Evolutionary conservation across 2,888 invertebrate genomes (phyloP).

Genomic region (Gastrophysa polygoni): DNA sequence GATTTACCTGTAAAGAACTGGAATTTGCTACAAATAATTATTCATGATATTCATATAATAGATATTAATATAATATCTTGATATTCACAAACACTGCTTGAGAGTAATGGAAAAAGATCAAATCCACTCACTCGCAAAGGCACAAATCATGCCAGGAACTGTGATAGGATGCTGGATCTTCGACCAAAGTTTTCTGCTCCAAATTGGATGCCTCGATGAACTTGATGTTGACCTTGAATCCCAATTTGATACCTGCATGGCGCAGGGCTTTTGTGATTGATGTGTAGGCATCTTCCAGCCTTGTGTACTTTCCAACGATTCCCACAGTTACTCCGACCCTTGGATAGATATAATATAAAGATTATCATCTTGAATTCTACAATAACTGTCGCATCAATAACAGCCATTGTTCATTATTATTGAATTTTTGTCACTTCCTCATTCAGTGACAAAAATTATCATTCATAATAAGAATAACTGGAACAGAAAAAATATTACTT

Average conservation of each 20-base stretch:
- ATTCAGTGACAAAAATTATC: too few species aligned
- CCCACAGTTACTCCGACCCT: constrained; percentile 79
- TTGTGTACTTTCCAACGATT: constrained; percentile 96
- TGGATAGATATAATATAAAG: background rate
- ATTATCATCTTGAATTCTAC: too few species aligned
- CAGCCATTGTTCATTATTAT: too few species aligned
- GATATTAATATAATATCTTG: too few species aligned
- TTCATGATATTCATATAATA: too few species aligned
- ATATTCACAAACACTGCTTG: too few species aligned
- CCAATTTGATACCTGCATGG: constrained; percentile 87
- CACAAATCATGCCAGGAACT: constrained; percentile 94
- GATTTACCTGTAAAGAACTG: too few species aligned
- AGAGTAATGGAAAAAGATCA: background rate
- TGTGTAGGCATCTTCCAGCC: constrained; percentile 94
- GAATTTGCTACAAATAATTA: too few species aligned
- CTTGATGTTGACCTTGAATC: constrained; percentile 83
- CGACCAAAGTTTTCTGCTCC: constrained; percentile 73
- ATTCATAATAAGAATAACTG: too few species aligned
- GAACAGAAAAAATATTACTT: constrained; percentile 43
- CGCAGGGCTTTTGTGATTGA: constrained; percentile 94
- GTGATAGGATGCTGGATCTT: constrained; percentile 84
- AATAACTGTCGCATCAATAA: too few species aligned
- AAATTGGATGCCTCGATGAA: constrained; percentile 92
- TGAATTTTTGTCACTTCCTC: too few species aligned
- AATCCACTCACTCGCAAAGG: constrained; percentile 73